phyloP scores from a whole-genome alignment of 1,140 invertebrate genomes.

The Hypsibius dujardini region DNA sequence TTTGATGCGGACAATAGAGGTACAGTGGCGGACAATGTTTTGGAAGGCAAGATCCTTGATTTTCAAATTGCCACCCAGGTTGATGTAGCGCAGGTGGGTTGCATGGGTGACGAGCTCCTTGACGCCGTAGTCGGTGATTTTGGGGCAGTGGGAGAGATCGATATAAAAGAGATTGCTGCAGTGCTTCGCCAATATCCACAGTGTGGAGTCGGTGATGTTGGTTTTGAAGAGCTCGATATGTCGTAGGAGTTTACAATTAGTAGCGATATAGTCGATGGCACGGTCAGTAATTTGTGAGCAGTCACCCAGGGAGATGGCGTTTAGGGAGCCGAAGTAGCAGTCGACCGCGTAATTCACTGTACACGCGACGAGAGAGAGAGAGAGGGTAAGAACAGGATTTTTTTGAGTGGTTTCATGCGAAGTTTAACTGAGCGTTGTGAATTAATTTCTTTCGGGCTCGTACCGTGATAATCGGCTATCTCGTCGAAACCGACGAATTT shows the following conservation, averaged over 20 bases:
- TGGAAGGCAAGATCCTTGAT: slow-evolving; percentile 5
- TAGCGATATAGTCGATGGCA: neutral
- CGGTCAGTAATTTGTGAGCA: slow-evolving; percentile 1
- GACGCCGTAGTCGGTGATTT: slow-evolving; percentile 12
- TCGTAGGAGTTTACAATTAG: slow-evolving; percentile 14
- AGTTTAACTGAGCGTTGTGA: too few species aligned
- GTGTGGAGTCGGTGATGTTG: slow-evolving; percentile 9
- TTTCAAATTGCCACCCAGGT: neutral
- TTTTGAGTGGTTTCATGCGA: too few species aligned
- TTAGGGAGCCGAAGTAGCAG: slow-evolving; percentile 11
- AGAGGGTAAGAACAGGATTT: too few species aligned
- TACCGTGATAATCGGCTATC: neutral
- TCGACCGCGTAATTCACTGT: slow-evolving; percentile 4
- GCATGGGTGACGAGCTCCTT: slow-evolving; percentile 13
- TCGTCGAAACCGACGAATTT: slow-evolving; percentile 14
- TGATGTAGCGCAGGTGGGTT: neutral
- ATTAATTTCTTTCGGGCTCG: too few species aligned
- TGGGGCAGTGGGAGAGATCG: neutral
- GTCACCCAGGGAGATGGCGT: slow-evolving; percentile 7
- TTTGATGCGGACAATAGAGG: neutral
- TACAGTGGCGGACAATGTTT: neutral
- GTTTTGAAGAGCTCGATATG: slow-evolving; percentile 8
- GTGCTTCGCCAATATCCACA: slow-evolving; percentile 15
- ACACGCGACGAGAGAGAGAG: too few species aligned
- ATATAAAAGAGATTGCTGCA: neutral